Evolutionary conservation across 2,113 vertebrate genomes (phyloP).

Genomic region (Clarias batrachus): DNA sequence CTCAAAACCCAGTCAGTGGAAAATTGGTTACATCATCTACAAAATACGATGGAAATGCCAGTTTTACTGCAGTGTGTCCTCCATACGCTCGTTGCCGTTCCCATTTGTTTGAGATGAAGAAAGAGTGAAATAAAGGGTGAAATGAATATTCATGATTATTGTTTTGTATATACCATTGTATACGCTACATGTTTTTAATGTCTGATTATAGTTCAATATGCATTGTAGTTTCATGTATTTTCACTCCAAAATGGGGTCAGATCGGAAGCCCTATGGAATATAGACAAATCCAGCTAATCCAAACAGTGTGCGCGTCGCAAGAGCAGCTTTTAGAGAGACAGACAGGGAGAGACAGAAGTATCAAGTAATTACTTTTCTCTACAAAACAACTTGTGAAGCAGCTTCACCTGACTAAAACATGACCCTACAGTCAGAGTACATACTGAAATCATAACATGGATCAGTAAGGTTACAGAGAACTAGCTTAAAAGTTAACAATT

Average conservation of each 20-base stretch:
- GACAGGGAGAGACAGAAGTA: neutral
- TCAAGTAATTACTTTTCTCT: neutral
- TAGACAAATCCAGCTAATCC: neutral
- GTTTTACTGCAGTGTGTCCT: neutral
- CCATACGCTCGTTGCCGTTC: neutral
- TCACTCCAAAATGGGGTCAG: neutral
- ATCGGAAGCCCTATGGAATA: neutral
- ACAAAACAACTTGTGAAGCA: neutral
- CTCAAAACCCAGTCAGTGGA: neutral
- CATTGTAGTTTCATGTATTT: neutral
- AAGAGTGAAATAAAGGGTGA: neutral
- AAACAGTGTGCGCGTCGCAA: too few relatives aligned
- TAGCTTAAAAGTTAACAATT: neutral
- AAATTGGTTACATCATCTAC: neutral
- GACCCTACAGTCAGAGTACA: neutral
- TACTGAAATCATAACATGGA: neutral
- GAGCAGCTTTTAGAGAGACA: neutral
- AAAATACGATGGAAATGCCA: slow-evolving; percentile 3
- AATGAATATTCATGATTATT: neutral
- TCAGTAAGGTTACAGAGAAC: neutral
- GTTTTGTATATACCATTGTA: neutral
- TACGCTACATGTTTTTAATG: neutral
- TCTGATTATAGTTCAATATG: too few relatives aligned
- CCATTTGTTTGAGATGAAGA: neutral
- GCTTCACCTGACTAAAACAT: neutral